A percentile compares a stretch with the other conserved stretches of the same genome.
phyloP scores from a whole-genome alignment of 2,888 invertebrate genomes.

The Autographa gamma region DNA sequence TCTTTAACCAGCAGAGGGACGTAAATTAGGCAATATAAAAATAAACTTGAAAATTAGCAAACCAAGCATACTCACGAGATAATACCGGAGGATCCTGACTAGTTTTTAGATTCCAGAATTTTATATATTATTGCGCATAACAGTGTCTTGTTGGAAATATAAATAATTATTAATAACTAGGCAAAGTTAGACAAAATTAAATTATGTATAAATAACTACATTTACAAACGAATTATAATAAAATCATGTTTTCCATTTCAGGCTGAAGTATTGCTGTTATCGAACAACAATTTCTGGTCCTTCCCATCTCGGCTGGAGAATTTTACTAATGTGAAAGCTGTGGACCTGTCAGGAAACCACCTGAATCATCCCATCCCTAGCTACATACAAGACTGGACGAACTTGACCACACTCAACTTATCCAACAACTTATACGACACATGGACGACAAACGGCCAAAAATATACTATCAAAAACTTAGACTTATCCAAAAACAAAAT shows the following conservation, averaged over 20 bases:
- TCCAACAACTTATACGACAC: conserved; percentile 86
- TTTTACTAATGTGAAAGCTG: conserved; percentile 84
- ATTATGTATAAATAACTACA: not conserved
- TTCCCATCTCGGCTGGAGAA: conserved; percentile 87
- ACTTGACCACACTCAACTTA: conserved; percentile 89
- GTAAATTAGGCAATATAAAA: too few relatives aligned
- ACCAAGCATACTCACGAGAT: too few relatives aligned
- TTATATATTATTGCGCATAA: too few relatives aligned
- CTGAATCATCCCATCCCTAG: conserved; percentile 81
- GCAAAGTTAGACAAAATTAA: too few relatives aligned
- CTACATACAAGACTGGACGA: conserved; percentile 82
- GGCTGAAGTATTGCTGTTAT: conserved; percentile 90
- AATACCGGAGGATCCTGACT: too few relatives aligned
- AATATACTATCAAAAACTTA: conserved; percentile 84
- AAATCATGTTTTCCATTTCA: conserved; percentile 71
- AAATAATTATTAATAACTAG: too few relatives aligned
- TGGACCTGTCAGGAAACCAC: conserved; percentile 85
- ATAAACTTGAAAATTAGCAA: too few relatives aligned
- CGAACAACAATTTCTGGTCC: conserved; percentile 89
- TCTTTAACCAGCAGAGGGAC: too few relatives aligned
- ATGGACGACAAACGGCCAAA: conserved; percentile 72
- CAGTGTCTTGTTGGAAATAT: too few relatives aligned
- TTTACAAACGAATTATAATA: not conserved
- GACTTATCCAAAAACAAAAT: conserved; percentile 92
- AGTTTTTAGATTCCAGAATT: too few relatives aligned